A percentile compares a stretch with the other conserved stretches of the same genome.
These are phyloP conservation scores for Melanocharis versteri DNA, from an alignment of 2,113 vertebrate species.

Conservation along the genomic window DNA sequence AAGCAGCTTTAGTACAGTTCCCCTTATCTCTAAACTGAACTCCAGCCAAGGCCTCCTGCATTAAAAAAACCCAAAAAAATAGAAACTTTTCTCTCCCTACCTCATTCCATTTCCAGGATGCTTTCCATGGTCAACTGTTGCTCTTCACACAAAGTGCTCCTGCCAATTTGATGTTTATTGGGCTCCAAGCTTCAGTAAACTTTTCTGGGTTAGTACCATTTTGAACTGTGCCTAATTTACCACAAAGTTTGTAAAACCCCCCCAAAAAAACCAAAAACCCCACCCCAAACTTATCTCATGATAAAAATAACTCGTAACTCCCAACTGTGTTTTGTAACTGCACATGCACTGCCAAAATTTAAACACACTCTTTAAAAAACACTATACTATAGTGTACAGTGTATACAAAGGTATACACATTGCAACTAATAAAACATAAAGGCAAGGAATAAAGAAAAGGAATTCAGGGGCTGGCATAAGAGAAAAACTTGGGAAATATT, in stretches of 20 bases:
- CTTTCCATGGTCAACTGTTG: background rate
- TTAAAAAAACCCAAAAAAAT: background rate
- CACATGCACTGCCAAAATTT: background rate
- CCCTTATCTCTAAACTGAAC: background rate
- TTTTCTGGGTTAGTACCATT: background rate
- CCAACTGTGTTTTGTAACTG: background rate
- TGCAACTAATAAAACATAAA: background rate
- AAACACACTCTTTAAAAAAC: background rate
- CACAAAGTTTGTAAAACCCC: background rate
- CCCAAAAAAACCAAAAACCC: rapidly evolving
- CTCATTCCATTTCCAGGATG: background rate
- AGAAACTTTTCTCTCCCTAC: background rate
- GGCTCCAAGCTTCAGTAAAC: background rate
- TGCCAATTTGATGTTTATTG: background rate
- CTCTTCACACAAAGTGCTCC: background rate
- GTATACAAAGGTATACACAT: background rate
- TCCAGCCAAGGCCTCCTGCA: background rate
- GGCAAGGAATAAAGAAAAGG: background rate
- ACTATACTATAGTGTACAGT: no score
- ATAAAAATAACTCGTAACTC: background rate
- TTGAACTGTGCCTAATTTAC: background rate
- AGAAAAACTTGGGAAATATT: background rate
- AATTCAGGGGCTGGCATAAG: background rate
- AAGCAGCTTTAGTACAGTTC: background rate
- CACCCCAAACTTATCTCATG: background rate